Conservation (phyloP, 2,113 vertebrate genomes). For the Echinops telfairi region DNA sequence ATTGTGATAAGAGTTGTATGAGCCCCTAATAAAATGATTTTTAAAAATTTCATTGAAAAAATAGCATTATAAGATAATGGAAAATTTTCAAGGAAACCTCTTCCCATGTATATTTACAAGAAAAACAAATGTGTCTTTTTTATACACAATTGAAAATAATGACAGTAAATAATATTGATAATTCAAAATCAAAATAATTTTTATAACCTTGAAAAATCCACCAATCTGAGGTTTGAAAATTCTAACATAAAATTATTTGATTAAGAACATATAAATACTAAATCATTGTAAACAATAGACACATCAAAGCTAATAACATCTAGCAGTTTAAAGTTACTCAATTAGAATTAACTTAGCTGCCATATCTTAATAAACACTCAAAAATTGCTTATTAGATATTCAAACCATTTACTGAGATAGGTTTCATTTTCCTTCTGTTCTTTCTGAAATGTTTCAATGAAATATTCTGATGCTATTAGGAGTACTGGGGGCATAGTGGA, state of each 20-base stretch:
- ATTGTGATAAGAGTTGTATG: no score
- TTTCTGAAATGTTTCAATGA: not conserved
- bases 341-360: not conserved
- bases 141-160: not conserved
- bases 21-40: no score
- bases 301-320: not conserved
- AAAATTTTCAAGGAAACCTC: no score
- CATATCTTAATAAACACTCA: not conserved
- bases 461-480: not conserved
- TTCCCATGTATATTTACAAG: no score
- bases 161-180: not conserved
- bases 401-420: not conserved
- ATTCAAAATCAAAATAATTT: slow-evolving; percentile 5
- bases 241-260: not conserved
- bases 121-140: not conserved
- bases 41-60: no score
- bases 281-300: not conserved
- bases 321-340: not conserved
- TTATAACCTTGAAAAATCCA: slow-evolving; percentile 1
- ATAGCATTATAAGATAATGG: no score
- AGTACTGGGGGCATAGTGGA: no score
- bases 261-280: not conserved
- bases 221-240: not conserved
- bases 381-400: not conserved
- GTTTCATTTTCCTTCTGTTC: not conserved